These are phyloP conservation scores for Daktulosphaira vitifoliae DNA, from an alignment of 1,140 invertebrate genomes.

Conservation along the genomic window DNA sequence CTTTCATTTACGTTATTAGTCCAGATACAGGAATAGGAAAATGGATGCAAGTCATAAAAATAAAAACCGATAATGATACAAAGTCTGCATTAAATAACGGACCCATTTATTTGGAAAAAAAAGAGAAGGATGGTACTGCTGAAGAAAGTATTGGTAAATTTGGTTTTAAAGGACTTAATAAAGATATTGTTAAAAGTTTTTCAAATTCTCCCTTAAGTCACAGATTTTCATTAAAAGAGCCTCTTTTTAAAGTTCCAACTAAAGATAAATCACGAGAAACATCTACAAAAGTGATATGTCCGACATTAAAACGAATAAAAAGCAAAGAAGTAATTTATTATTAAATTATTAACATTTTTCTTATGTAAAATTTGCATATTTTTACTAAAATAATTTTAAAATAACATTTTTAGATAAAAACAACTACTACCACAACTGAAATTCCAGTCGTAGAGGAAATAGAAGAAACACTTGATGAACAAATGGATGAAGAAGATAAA, in stretches of 20 bases:
- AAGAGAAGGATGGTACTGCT: background rate
- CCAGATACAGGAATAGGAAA: slow-evolving; percentile 37
- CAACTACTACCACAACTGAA: slow-evolving; percentile 20
- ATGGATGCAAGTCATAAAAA: slow-evolving; percentile 37
- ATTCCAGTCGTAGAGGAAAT: slow-evolving; percentile 11
- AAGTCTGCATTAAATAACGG: background rate
- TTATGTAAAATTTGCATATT: too few species aligned
- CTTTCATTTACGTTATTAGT: slow-evolving; percentile 38
- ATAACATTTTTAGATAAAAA: slow-evolving; percentile 16
- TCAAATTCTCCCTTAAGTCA: background rate
- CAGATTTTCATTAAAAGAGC: background rate
- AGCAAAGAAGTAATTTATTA: slow-evolving; percentile 6
- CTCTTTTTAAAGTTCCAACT: background rate
- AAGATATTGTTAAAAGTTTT: slow-evolving; percentile 1
- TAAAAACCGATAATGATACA: slow-evolving; percentile 8
- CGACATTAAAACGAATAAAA: background rate
- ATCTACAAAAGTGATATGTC: background rate
- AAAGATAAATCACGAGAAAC: background rate
- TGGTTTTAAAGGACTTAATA: slow-evolving; percentile 2
- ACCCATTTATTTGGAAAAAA: slow-evolving; percentile 19
- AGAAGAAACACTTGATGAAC: slow-evolving; percentile 11
- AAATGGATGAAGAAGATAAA: background rate
- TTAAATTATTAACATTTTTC: background rate
- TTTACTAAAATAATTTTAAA: too few species aligned
- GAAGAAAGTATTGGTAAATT: slow-evolving; percentile 21